Evolutionary conservation across 2,113 vertebrate species (phyloP).

Genomic region (Podilymbus podiceps): DNA sequence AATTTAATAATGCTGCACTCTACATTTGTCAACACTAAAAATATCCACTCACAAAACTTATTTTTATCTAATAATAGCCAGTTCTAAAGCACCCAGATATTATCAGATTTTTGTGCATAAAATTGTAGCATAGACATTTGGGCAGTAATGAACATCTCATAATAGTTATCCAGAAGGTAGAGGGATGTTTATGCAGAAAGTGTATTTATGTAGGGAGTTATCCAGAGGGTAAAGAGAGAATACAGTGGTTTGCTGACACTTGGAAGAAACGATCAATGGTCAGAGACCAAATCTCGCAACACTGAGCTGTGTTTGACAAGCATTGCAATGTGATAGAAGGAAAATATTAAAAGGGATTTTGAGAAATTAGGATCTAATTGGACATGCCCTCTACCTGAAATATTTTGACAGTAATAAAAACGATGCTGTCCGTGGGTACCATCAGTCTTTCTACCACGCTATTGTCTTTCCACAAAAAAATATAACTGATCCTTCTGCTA

Average conservation of each 20-base stretch:
- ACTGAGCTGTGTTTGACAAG: background rate
- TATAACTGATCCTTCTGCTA: background rate
- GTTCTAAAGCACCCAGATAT: background rate
- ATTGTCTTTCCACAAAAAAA: background rate
- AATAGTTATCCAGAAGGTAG: background rate
- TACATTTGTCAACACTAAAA: constrained; percentile 30
- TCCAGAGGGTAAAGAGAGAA: background rate
- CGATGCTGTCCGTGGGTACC: background rate
- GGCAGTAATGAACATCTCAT: background rate
- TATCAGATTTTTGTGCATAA: background rate
- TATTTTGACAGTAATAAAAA: background rate
- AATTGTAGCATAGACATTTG: background rate
- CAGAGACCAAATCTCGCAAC: background rate
- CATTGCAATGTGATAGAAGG: background rate
- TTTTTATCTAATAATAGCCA: background rate
- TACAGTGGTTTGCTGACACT: background rate
- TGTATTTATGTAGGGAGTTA: background rate
- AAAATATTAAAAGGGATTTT: background rate
- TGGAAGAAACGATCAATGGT: background rate
- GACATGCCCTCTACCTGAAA: background rate
- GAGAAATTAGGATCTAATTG: background rate
- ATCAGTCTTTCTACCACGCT: background rate
- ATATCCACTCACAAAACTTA: background rate
- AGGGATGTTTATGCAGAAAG: background rate
- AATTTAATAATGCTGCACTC: constrained; percentile 19